A percentile compares a stretch with the other conserved stretches of the same genome.
Conservation (phyloP, 2,113 vertebrate genomes). For the Balaenoptera acutorostrata region DNA sequence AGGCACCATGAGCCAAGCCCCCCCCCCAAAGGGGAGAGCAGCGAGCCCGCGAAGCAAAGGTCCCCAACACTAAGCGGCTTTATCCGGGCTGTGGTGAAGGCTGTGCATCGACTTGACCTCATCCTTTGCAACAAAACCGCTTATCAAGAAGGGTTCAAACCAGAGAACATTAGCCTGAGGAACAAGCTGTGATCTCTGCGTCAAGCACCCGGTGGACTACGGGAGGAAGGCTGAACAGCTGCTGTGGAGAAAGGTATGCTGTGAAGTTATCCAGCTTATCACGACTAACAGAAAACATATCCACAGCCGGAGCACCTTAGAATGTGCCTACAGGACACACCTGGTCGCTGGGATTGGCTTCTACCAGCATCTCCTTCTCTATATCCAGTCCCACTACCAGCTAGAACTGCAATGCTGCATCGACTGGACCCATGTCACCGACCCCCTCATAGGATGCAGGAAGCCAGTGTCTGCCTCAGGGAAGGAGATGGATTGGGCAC, state of each 20-base stretch:
- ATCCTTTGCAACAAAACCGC: conserved; percentile 94
- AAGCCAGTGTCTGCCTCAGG: conserved; percentile 92
- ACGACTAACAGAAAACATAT: conserved; percentile 99
- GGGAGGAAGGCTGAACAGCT: conserved; percentile 98
- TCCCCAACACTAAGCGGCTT: too few species aligned
- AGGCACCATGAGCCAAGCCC: too few species aligned
- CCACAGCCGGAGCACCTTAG: conserved; percentile 94
- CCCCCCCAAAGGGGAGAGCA: too few species aligned
- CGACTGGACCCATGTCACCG: conserved; percentile 97
- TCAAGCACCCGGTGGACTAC: conserved; percentile 97
- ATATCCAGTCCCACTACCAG: conserved; percentile 98
- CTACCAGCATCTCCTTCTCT: conserved; percentile 98
- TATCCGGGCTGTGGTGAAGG: conserved; percentile 92
- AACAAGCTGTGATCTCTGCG: conserved; percentile 97
- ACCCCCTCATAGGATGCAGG: conserved; percentile 95
- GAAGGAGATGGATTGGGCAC: conserved; percentile 99
- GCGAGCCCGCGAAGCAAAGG: too few species aligned
- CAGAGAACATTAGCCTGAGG: conserved; percentile 96
- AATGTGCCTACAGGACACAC: conserved; percentile 97
- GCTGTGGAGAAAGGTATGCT: conserved; percentile 98
- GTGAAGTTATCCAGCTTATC: conserved; percentile 98
- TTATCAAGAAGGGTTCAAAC: conserved; percentile 97
- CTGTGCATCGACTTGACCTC: conserved; percentile 94
- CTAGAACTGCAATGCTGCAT: conserved; percentile 97
- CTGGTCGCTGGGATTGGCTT: conserved; percentile 96